Base-by-base conservation (phyloP, 2,888 invertebrate genomes). In the Tribolium freemani region DNA sequence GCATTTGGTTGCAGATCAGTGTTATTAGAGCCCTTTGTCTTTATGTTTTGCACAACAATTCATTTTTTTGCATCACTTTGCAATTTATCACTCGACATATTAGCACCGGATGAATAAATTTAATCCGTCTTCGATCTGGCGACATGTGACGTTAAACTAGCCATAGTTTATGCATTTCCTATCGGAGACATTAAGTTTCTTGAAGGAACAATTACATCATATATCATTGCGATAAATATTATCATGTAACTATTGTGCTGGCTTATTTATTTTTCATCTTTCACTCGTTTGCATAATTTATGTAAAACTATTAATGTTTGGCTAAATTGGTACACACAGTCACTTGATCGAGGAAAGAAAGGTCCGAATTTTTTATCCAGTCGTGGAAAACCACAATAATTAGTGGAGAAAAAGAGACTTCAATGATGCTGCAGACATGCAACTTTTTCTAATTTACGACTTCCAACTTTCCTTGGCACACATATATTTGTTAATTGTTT, bases 391-490 rank as follows among this genome's bases (percentile, higher is more conserved):
- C 5, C 44, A 44, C 5, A 57, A 57, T 64, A 66, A 71, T 66
- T 58, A 38, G 58, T 5, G 38, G 66, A 71, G 64, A 71, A 66
- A 60, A 69, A 69, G 44, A 57, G 58, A 71, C 57, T 64, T 57
- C 66, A 66, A 66, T 57, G 45, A 56, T 66, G 30, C 30, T 26
- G 53, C 11, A 44, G 71, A 58, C 71, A 50, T 50, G 51, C 64
- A 64, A 71, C 58, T 66, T 66, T 70, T 71, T 64, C 71, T 66
- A 58, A 58, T 66, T 71, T 66, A 71, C 16, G 38, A 69, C 66
- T 54, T 71, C 46, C 16, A 71, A 66, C 71, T 71, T 71, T 71
- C 71, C 56, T 71, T 66, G 71, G 71, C 71, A 71, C 45, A 71
- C 66, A 71, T 71, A 51, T 53, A 31, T 31, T 50, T 60, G 50